phyloP scores from a whole-genome alignment of 2,113 vertebrate genomes.

The Sialia sialis region DNA sequence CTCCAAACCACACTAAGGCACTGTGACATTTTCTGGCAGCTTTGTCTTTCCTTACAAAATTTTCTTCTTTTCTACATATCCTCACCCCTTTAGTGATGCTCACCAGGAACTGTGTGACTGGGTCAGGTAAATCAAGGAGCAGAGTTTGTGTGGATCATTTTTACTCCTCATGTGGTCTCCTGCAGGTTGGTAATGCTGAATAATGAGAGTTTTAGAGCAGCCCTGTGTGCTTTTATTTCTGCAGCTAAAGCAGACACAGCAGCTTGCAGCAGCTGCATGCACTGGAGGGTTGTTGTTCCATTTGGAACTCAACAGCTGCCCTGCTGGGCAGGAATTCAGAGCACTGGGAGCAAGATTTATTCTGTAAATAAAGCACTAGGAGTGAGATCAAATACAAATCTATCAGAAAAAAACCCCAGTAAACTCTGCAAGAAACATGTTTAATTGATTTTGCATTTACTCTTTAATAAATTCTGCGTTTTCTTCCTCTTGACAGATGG shows the following conservation, averaged over 20 bases:
- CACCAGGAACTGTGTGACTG: accelerated
- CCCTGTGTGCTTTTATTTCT: not conserved
- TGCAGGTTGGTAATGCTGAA: not conserved
- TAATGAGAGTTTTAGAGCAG: not conserved
- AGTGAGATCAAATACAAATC: not conserved
- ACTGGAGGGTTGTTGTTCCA: not conserved
- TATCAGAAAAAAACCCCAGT: not conserved
- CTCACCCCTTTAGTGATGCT: not conserved
- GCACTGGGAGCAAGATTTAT: not conserved
- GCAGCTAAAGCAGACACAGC: not conserved
- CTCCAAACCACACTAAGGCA: not conserved
- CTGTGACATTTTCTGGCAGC: not conserved
- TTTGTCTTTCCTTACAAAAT: not conserved
- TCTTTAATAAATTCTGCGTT: not conserved
- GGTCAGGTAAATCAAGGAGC: not conserved
- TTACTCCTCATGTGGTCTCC: not conserved
- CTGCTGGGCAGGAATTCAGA: not conserved
- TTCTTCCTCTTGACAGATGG: slow-evolving; percentile 11
- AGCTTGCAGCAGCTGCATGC: not conserved
- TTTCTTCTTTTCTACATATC: not conserved
- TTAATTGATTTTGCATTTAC: slow-evolving; percentile 15
- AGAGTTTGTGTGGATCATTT: not conserved
- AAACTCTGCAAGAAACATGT: not conserved
- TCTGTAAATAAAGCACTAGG: not conserved
- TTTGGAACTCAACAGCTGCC: not conserved